Evolutionary conservation across 2,797 vertebrate species (phyloP).

Genomic region (Malurus leucopterus): DNA sequence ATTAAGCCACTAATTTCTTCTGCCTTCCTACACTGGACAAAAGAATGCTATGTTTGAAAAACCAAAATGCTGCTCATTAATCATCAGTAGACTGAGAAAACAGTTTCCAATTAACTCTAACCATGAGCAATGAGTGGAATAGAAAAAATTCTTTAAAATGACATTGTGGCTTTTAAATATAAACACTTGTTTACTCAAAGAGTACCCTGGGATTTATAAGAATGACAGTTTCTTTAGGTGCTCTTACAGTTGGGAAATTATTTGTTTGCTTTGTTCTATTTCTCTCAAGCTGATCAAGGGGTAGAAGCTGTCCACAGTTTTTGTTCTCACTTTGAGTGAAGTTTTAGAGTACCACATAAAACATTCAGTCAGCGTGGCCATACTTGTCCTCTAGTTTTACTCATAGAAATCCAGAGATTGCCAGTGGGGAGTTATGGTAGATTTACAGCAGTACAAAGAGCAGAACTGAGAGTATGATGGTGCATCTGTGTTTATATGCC

Average conservation of each 20-base stretch:
- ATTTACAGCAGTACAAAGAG: background rate
- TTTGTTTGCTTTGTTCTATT: background rate
- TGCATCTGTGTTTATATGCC: background rate
- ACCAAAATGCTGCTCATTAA: background rate
- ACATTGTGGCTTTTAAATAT: slow-evolving; percentile 6
- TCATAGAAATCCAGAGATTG: background rate
- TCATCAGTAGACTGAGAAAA: slow-evolving; percentile 4
- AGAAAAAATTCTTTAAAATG: background rate
- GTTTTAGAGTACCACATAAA: background rate
- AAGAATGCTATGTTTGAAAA: background rate
- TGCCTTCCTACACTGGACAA: background rate
- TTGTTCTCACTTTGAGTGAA: background rate
- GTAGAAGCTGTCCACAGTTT: background rate
- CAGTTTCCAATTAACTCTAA: background rate
- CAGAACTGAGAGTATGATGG: background rate
- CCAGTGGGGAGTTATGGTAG: background rate
- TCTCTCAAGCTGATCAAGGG: background rate
- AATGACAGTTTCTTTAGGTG: background rate
- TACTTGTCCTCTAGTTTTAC: background rate
- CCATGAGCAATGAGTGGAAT: background rate
- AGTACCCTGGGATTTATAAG: background rate
- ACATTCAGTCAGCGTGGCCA: background rate
- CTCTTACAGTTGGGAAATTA: background rate
- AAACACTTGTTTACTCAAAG: slow-evolving; percentile 19
- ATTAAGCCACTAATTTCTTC: background rate